phyloP scores from a whole-genome alignment of 1,140 invertebrate genomes.

The Dendroctonus valens region DNA sequence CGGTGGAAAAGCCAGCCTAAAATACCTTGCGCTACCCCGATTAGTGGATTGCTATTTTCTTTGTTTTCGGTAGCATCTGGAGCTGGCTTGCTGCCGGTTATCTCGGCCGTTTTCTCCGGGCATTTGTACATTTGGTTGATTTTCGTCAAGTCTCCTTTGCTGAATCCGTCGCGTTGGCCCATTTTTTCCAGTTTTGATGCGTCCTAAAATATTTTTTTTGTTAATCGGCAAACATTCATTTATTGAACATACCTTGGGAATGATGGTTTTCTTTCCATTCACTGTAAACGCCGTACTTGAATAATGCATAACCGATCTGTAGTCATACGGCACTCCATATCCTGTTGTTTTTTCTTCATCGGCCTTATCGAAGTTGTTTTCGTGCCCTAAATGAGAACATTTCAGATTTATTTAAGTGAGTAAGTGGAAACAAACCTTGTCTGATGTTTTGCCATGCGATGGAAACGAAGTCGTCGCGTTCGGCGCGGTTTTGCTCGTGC shows the following conservation, averaged over 20 bases:
- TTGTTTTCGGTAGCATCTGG: constrained; percentile 6
- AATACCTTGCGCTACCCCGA: constrained; percentile 24
- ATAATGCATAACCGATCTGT: constrained; percentile 83
- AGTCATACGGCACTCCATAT: constrained; percentile 73
- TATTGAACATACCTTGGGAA: constrained; percentile 57
- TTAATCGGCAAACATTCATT: neutral
- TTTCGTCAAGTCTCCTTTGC: constrained; percentile 69
- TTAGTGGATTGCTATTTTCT: constrained; percentile 25
- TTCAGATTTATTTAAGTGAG: neutral
- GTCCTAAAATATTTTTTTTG: constrained; percentile 29
- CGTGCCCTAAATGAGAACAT: constrained; percentile 51
- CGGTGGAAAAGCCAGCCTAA: constrained; percentile 28
- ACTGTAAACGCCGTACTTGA: constrained; percentile 72
- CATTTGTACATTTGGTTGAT: constrained; percentile 77
- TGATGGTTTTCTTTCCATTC: constrained; percentile 70
- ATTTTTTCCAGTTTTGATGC: constrained; percentile 45
- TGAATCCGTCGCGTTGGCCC: constrained; percentile 72
- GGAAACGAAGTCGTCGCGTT: constrained; percentile 72
- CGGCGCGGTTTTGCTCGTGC: constrained; percentile 81
- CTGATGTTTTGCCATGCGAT: constrained; percentile 75
- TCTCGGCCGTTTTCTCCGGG: constrained; percentile 37
- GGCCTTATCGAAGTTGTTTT: constrained; percentile 70
- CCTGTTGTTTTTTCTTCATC: constrained; percentile 55
- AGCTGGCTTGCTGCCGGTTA: constrained; percentile 7
- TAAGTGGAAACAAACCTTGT: constrained; percentile 49